phyloP scores from a whole-genome alignment of 2,113 vertebrate species.

The Catagonus wagneri region DNA sequence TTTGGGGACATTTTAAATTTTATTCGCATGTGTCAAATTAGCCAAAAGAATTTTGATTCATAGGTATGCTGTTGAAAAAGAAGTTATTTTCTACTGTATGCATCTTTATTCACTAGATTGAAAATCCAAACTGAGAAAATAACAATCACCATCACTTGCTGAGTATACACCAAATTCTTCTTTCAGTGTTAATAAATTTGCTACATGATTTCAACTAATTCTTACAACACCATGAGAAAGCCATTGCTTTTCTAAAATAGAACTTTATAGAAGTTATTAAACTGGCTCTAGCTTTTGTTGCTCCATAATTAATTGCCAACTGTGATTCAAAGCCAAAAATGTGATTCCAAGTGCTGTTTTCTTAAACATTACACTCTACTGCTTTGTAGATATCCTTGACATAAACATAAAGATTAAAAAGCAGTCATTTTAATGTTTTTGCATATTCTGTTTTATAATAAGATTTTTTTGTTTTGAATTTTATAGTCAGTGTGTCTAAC shows the following conservation, averaged over 20 bases:
- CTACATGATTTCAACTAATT: background rate
- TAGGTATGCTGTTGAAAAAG: background rate
- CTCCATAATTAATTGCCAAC: background rate
- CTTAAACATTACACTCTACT: background rate
- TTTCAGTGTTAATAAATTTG: background rate
- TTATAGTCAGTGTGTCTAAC: background rate
- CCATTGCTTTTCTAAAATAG: background rate
- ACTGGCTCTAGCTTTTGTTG: background rate
- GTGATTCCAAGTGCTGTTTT: background rate
- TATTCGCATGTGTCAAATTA: background rate
- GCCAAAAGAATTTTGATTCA: background rate
- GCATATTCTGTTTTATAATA: background rate
- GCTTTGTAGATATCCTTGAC: background rate
- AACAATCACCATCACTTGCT: background rate
- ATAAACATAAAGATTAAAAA: slow-evolving; percentile 14
- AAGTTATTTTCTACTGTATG: background rate
- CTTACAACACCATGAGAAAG: background rate
- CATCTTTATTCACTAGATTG: background rate
- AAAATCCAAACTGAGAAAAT: background rate
- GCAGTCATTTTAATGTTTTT: background rate
- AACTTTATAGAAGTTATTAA: background rate
- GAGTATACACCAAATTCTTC: background rate
- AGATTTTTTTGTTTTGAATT: background rate
- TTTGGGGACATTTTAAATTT: background rate
- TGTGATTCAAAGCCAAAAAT: background rate